phyloP scores from a whole-genome alignment of 2,888 invertebrate species.

The Tubulanus polymorphus region DNA sequence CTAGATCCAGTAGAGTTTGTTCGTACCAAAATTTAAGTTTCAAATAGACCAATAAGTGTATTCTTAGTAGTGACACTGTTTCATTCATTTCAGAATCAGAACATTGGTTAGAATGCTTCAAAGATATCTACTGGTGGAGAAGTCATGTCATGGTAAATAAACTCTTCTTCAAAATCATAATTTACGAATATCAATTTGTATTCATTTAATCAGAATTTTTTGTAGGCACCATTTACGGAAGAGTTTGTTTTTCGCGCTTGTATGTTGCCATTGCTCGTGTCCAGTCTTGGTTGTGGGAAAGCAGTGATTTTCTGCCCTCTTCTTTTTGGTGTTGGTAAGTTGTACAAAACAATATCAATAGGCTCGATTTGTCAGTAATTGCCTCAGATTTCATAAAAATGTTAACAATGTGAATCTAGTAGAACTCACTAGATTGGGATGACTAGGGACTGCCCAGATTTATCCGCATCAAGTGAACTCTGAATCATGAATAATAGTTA shows the following conservation, averaged over 20 bases:
- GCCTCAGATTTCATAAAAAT: no score
- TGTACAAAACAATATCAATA: no score
- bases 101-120: constrained; percentile 69
- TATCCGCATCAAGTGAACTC: no score
- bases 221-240: constrained; percentile 80
- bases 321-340: constrained; percentile 82
- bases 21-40: not conserved
- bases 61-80: no score
- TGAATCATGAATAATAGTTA: no score
- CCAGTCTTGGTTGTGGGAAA: constrained; percentile 70
- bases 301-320: constrained; percentile 82
- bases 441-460: no score
- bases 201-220: constrained; percentile 8
- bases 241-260: constrained; percentile 94
- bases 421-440: no score
- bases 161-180: not conserved
- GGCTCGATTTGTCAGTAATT: no score
- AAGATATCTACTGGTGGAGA: constrained; percentile 78
- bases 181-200: no score
- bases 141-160: constrained; percentile 69
- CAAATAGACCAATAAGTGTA: no score
- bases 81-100: constrained; percentile 62
- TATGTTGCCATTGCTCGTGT: constrained; percentile 85
- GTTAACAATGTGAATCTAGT: no score
- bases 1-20: not conserved